Percentiles rank a stretch among this genome's conserved stretches.
phyloP scores from a whole-genome alignment of 2,113 vertebrate genomes.

The Nothocercus julius region DNA sequence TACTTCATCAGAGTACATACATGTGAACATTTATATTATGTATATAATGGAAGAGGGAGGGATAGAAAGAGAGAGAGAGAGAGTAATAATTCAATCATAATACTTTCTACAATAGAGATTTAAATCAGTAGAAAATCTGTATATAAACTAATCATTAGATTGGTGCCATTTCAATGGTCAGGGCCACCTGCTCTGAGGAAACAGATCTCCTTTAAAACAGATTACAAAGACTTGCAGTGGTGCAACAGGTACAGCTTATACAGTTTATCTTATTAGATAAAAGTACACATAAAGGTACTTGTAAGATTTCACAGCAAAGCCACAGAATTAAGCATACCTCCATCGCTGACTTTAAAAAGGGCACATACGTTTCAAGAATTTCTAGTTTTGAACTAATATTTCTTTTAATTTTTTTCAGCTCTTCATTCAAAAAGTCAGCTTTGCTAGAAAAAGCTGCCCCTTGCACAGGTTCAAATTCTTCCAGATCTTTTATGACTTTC shows the following conservation, averaged over 20 bases:
- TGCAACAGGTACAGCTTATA: neutral
- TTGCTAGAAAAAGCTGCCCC: slow-evolving; percentile 70
- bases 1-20: neutral
- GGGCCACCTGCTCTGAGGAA: neutral
- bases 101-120: neutral
- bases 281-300: neutral
- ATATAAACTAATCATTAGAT: neutral
- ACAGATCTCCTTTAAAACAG: neutral
- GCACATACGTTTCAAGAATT: slow-evolving; percentile 77
- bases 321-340: slow-evolving; percentile 78
- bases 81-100: neutral
- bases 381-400: slow-evolving; percentile 76
- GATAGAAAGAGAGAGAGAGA: neutral
- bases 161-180: neutral
- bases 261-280: neutral
- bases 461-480: slow-evolving; percentile 67
- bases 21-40: neutral
- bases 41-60: neutral
- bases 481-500: slow-evolving; percentile 79
- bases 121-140: neutral
- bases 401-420: slow-evolving; percentile 77
- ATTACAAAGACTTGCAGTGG: neutral
- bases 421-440: slow-evolving; percentile 72
- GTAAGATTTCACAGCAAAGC: neutral
- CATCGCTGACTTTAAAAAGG: slow-evolving; percentile 79